phyloP scores from a whole-genome alignment of 2,888 invertebrate genomes.

The Lissonota sp. region DNA sequence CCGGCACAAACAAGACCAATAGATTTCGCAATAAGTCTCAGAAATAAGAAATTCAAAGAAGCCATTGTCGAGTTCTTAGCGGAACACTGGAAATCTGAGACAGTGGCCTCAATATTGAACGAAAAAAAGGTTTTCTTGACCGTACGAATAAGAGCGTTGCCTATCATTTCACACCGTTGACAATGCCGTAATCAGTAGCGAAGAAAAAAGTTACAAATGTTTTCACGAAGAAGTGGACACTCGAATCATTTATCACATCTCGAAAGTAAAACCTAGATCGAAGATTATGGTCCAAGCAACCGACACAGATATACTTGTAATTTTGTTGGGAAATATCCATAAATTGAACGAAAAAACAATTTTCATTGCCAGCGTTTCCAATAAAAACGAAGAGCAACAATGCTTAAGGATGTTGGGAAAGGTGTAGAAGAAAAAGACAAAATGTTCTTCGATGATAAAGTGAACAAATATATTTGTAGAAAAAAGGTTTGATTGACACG shows the following conservation, averaged over 20 bases:
- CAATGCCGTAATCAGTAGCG: conserved; percentile 6
- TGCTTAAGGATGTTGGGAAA: too few relatives aligned
- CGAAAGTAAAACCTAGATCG: conserved; percentile 20
- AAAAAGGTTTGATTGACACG: too few relatives aligned
- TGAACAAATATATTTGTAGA: too few relatives aligned
- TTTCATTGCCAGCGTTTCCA: conserved; percentile 14
- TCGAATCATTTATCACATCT: conserved; percentile 59
- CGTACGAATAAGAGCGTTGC: conserved; percentile 28
- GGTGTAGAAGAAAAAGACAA: too few relatives aligned
- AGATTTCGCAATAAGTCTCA: conserved; percentile 21
- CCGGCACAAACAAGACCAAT: conserved; percentile 22
- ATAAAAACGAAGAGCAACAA: conserved; percentile 15
- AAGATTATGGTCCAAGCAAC: conserved; percentile 44
- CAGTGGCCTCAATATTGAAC: conserved; percentile 28
- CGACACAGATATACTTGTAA: conserved; percentile 47
- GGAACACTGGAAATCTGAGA: conserved; percentile 17
- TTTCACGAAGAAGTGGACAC: conserved; percentile 68
- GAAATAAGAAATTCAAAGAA: conserved; percentile 20
- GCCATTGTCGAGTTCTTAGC: not conserved
- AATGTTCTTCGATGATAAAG: too few relatives aligned
- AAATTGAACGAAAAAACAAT: conserved; percentile 24
- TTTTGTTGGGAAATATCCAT: conserved; percentile 50
- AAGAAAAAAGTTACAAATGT: conserved; percentile 44
- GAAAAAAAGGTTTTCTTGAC: conserved; percentile 44
- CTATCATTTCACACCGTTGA: conserved; percentile 24